Evolutionary conservation across 2,888 invertebrate species (phyloP), one percentile per base, ranked within the genome.

Genomic region (Aphidoletes aphidimyza): DNA sequence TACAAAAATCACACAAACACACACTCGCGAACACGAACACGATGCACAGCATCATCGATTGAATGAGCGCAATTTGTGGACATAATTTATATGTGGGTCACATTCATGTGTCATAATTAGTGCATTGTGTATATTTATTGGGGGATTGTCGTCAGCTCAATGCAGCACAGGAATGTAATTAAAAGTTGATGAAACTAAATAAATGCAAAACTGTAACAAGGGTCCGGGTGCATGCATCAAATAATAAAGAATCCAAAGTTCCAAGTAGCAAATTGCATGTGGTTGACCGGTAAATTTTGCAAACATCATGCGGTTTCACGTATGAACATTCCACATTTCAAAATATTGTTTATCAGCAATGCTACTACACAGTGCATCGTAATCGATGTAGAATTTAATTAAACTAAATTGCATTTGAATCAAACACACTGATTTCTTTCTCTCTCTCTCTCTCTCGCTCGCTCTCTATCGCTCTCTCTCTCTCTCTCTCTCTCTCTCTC

Each of bases 61-160:
- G 69, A 69, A 69, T 69, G 69, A 22, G 54, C 54, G 14, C 54
- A 54, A 54, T 54, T 54, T 54, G 42, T 42, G 54, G 22, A 22
- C 26, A 26, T 36, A 78, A 78, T 78, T 78, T 78, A 81, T 37
- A 81, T 81, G 81, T 81, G 37, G 81, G 81, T 81, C 81, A 81
- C 19, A 81, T 81, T 37, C n/a, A 37, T 81, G 37, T 81, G 37
- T 81, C 37, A 81, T 81, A 81, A 81, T 81, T 81, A 81, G 81
- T 81, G 81, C 81, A 81, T 81, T 81, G 81, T 78, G 14, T 78
- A 17, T 1, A 78, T 78, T 59, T 59, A 59, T 59, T 59, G 22
- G 17, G 34, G 0, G 36, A 81, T 81, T 81, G 37, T 81, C n/a
- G 36, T 37, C 19, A 9, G 37, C n/a, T 37, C 37, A n/a, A 36